Evolutionary conservation across 2,888 invertebrate species (phyloP), one percentile per base, ranked within the genome.

Genomic region (Mellilla xanthometata): DNA sequence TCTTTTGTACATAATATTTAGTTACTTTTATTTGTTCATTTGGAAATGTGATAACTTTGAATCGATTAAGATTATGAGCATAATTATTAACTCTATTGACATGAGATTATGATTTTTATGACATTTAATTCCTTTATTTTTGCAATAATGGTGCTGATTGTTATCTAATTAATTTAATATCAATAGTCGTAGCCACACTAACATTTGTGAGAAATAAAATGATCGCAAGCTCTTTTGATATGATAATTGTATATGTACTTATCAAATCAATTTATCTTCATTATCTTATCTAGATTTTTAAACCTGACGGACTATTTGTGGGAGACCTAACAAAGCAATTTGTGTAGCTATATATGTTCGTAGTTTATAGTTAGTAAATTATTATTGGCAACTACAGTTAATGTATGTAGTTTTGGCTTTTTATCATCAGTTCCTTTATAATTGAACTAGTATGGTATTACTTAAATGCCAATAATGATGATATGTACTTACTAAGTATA

Each of bases 1-100:
- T 72, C 72, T 66, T 54, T 32, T 68, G 64, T 73, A 66, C 41
- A 71, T 65, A 68, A 36, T n/a, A n/a, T 42, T 38, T 38, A 36
- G 34, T 31, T 46, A 42, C 53, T 33, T 54, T 31, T 34, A 53
- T 50, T 50, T 13, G 9, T 39, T 53, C 51, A 51, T 53, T 49
- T 60, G 38, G 49, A 56, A 47, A 44, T 54, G 53, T 56, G 53
- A 57, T 57, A 54, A 38, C 47, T 48, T 23, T 23, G 7, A 23
- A 23, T 23, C n/a, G 7, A 23, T 23, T 23, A 8, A 23, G 27
- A 23, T 32, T 34, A 28, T 41, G 9, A 23, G 6, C 2, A 23
- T 8, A 5, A 2, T 23, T 15, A n/a, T n/a, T n/a, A n/a, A n/a
- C n/a, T n/a, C n/a, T n/a, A n/a, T n/a, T n/a, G n/a, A n/a, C n/a